Conservation (phyloP, 2,113 vertebrate species). For the Gymnobelideus leadbeateri region DNA sequence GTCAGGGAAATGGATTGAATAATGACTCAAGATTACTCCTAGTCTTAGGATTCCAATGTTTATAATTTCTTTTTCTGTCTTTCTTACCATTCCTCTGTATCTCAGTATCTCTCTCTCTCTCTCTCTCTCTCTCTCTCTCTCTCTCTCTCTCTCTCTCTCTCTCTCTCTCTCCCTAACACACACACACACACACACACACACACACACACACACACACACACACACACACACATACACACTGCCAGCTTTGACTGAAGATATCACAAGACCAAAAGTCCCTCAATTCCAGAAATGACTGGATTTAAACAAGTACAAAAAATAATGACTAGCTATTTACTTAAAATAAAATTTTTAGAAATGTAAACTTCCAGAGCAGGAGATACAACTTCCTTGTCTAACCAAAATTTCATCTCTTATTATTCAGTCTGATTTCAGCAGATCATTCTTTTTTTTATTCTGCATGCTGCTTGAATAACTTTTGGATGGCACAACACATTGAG, state of each 20-base stretch:
- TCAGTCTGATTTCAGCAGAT: no score
- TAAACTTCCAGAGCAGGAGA: no score
- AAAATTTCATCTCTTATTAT: no score
- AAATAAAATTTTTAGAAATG: no score
- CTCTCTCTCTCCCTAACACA: neutral
- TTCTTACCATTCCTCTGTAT: no score
- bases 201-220: slow-evolving; percentile 24
- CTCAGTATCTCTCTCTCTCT: no score
- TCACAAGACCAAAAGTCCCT: neutral
- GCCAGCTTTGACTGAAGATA: neutral
- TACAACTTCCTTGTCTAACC: no score
- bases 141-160: neutral
- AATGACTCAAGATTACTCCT: neutral
- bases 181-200: slow-evolving; percentile 14
- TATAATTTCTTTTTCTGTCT: neutral
- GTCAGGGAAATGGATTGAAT: neutral
- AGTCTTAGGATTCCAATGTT: neutral
- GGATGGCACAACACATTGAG: no score
- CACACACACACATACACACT: slow-evolving; percentile 4
- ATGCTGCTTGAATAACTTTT: no score
- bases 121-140: neutral
- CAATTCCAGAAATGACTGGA: neutral
- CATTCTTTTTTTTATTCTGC: no score
- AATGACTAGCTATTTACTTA: neutral
- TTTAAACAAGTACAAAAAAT: neutral